Percentiles rank a stretch among this genome's conserved stretches.
phyloP scores from a whole-genome alignment of 2,797 vertebrate species.

The Chaunax sp. region DNA sequence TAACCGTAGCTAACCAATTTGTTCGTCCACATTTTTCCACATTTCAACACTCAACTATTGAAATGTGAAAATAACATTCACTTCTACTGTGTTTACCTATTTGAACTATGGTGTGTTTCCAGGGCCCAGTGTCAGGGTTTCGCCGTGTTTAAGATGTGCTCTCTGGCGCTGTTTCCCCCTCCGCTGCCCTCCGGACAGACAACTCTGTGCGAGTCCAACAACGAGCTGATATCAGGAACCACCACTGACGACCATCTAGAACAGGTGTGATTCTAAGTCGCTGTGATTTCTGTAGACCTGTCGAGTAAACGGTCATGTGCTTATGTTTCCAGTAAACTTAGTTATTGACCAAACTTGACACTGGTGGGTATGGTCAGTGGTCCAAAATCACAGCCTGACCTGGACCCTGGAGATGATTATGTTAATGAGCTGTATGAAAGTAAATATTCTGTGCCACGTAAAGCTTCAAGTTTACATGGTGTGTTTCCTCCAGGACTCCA shows the following conservation, averaged over 20 bases:
- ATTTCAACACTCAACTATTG: not conserved
- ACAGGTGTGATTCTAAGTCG: slow-evolving; percentile 75
- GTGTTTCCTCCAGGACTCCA: slow-evolving; percentile 80
- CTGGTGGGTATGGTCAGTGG: too few species aligned
- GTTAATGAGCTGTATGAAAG: too few species aligned
- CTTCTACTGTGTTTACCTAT: not conserved
- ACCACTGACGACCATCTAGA: slow-evolving; percentile 76
- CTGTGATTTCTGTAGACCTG: not conserved
- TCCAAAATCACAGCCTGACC: not conserved
- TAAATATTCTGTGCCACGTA: too few species aligned
- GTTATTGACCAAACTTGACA: too few species aligned
- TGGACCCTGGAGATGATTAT: too few species aligned
- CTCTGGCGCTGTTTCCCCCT: slow-evolving; percentile 87
- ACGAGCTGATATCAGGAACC: slow-evolving; percentile 85
- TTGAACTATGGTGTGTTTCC: slow-evolving; percentile 12
- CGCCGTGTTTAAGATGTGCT: slow-evolving; percentile 83
- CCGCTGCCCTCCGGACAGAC: slow-evolving; percentile 83
- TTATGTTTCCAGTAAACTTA: too few species aligned
- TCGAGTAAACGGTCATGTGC: too few species aligned
- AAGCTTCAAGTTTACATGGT: not conserved
- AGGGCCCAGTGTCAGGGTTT: slow-evolving; percentile 7
- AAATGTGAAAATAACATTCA: not conserved
- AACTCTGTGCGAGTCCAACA: slow-evolving; percentile 91
- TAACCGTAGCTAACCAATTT: not conserved
- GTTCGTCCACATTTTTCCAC: too few species aligned